Conservation (phyloP, 2,888 invertebrate species). For the Caenorhabditis macrosperma region DNA sequence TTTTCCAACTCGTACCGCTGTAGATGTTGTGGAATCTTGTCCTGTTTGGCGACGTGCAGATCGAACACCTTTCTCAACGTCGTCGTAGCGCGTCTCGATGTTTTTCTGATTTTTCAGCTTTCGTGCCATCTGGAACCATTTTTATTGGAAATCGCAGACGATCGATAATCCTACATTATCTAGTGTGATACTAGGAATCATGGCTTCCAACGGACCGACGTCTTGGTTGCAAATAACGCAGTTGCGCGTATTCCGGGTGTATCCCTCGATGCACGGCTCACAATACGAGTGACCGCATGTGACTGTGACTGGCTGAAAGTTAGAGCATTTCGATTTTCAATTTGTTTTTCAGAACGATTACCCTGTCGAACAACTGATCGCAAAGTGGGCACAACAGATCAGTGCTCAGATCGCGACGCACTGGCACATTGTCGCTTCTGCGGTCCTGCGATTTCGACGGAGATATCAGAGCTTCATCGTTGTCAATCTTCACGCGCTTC, state of each 20-base stretch:
- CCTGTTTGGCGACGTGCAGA: too few relatives aligned
- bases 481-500: not conserved
- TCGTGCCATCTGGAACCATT: constrained; percentile 39
- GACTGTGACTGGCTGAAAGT: constrained; percentile 52
- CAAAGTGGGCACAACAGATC: constrained; percentile 50
- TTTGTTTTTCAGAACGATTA: not conserved
- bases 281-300: constrained; percentile 56
- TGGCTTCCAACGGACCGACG: constrained; percentile 40
- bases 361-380: constrained; percentile 45
- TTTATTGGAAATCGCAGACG: not conserved
- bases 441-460: constrained; percentile 4
- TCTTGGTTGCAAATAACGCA: constrained; percentile 52
- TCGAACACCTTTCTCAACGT: too few relatives aligned
- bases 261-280: constrained; percentile 50
- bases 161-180: constrained; percentile 31
- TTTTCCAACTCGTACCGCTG: constrained; percentile 22
- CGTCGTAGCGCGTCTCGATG: constrained; percentile 19
- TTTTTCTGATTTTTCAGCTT: constrained; percentile 38
- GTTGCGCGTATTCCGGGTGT: constrained; percentile 28
- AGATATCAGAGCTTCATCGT: not conserved
- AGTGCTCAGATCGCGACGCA: constrained; percentile 29
- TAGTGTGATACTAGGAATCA: constrained; percentile 60
- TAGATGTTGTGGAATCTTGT: constrained; percentile 51
- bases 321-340: not conserved
- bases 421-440: constrained; percentile 26